Base-by-base conservation (phyloP, 1,140 invertebrate species). In the Aphaenogaster rudis region DNA sequence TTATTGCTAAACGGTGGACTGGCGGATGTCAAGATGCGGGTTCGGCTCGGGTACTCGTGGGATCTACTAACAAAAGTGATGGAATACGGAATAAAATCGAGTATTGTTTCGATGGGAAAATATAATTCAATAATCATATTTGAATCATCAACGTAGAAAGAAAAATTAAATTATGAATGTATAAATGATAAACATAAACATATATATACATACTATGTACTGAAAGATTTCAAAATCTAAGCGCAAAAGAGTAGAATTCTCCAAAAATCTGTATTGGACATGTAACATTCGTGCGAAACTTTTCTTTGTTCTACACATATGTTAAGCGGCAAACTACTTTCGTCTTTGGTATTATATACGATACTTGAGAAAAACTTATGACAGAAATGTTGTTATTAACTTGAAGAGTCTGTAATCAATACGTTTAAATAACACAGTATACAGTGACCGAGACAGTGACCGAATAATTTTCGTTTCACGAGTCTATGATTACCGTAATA, bases 11-110 rank as follows among this genome's bases (percentile, higher is more conserved):
- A 94, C 90, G 89, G 64, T 72, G 77, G 67, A 91, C 79, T 82
- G 86, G 69, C 94, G 94, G 93, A 94, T 92, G 92, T 93, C 66
- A 88, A 90, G 90, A 94, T 94, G 93, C 94, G 94, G 94, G 94
- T 57, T 71, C 66, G 66, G 71, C 21, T 88, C 79, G 78, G 71
- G 63, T 85, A 78, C 39, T 92, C 89, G 91, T 93, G 91, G 88
- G 91, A 92, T 91, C 79, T 79, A 42, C 48, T 50, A 48, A 5
- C 61, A 13, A 87, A 88, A 67, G 8, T 54, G 21, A 15, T 28
- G 50, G 42, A 88, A 88, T 76, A 50, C 71, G 67, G 54, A 86
- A 77, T 63, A 84, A 48, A 76, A 76, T 48, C 13, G 7, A 48
- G 11, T 6, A 42, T 50, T 45, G 42, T 74, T 82, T 72, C 8